These are phyloP conservation scores for Zoanthus gigantus DNA, from an alignment of 92 coral and sea anemone genomes.

Conservation along the genomic window DNA sequence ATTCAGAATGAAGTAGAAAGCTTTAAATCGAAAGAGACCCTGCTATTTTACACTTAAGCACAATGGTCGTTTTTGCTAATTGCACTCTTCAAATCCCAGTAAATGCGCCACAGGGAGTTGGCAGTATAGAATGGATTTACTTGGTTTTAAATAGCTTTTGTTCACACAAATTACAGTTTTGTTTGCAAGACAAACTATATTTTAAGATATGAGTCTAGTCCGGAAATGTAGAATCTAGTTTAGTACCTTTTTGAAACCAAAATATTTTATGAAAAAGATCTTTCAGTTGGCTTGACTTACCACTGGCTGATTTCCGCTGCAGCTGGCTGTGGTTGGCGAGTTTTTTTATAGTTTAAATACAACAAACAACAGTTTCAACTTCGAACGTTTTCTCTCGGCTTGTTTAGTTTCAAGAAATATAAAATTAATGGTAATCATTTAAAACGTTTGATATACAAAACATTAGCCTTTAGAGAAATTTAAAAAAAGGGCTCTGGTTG, in stretches of 20 bases:
- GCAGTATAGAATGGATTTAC: slow-evolving; percentile 34
- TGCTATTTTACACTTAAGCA: slow-evolving; percentile 80
- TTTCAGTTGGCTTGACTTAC: background rate
- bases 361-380: background rate
- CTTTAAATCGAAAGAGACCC: slow-evolving; percentile 70
- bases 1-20: slow-evolving; percentile 38
- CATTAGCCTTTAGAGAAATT: background rate
- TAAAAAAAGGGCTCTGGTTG: background rate
- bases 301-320: slow-evolving; percentile 20
- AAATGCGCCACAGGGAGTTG: slow-evolving; percentile 36
- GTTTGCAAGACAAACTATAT: slow-evolving; percentile 39
- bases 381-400: background rate
- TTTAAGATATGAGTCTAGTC: slow-evolving; percentile 18
- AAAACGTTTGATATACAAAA: background rate
- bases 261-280: slow-evolving; percentile 4
- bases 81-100: slow-evolving; percentile 54
- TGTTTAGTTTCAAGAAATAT: background rate
- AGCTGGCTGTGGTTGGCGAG: background rate
- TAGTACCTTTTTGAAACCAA: slow-evolving; percentile 27
- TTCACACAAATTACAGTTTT: slow-evolving; percentile 48
- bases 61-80: slow-evolving; percentile 83
- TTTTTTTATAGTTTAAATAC: background rate
- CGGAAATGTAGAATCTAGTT: slow-evolving; percentile 31
- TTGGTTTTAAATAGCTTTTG: slow-evolving; percentile 44
- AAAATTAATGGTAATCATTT: background rate